Evolutionary conservation across 2,888 invertebrate species (phyloP).

Genomic region (Teleiodes luculella): DNA sequence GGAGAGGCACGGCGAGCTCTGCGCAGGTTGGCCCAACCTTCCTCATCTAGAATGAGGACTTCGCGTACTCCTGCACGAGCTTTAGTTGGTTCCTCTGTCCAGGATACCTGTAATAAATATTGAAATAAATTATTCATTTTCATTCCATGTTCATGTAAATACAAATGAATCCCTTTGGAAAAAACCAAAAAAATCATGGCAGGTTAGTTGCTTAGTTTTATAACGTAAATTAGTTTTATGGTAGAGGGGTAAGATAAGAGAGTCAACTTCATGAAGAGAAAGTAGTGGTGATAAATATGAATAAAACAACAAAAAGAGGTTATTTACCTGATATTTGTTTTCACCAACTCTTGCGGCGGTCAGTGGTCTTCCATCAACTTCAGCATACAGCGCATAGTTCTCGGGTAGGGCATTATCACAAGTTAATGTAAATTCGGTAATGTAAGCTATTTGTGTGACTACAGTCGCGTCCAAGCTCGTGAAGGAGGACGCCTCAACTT

Average conservation of each 20-base stretch:
- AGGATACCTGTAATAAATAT: slow-evolving; percentile 85
- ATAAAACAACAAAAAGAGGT: too few relatives aligned
- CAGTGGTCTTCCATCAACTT: slow-evolving; percentile 90
- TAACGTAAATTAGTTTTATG: too few relatives aligned
- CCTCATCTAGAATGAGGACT: slow-evolving; percentile 93
- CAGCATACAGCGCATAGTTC: slow-evolving; percentile 90
- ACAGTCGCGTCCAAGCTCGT: slow-evolving; percentile 96
- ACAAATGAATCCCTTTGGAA: too few relatives aligned
- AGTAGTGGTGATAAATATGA: too few relatives aligned
- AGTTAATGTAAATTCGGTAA: slow-evolving; percentile 92
- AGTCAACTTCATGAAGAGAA: too few relatives aligned
- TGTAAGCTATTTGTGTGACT: slow-evolving; percentile 92
- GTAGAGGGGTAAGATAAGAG: too few relatives aligned
- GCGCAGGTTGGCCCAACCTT: slow-evolving; percentile 91
- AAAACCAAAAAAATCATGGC: too few relatives aligned
- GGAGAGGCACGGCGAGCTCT: slow-evolving; percentile 89
- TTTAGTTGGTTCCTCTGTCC: slow-evolving; percentile 92
- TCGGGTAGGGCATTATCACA: slow-evolving; percentile 83
- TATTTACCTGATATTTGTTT: slow-evolving; percentile 89
- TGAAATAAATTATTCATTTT: too few relatives aligned
- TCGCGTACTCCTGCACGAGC: slow-evolving; percentile 89
- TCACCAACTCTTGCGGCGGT: slow-evolving; percentile 89
- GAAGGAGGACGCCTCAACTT: slow-evolving; percentile 88
- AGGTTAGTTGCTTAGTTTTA: too few relatives aligned
- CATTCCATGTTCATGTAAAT: too few relatives aligned